These are phyloP conservation scores for Azorinus chamasolen DNA, from an alignment of 2,888 invertebrate species.

Conservation along the genomic window DNA sequence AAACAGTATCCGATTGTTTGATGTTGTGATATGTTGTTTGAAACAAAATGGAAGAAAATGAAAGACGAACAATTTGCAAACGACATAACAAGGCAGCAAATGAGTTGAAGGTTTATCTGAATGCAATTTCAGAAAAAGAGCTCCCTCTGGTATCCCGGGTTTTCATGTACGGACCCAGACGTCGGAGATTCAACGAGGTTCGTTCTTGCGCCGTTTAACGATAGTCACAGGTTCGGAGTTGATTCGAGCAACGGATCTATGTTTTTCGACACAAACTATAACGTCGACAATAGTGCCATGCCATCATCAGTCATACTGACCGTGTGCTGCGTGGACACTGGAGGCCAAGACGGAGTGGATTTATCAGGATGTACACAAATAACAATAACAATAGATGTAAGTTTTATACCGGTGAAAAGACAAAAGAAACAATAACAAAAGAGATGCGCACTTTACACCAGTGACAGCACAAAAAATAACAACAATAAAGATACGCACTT, in stretches of 20 bases:
- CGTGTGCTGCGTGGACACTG: slow-evolving; percentile 48
- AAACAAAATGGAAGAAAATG: too few species aligned
- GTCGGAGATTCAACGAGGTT: slow-evolving; percentile 40
- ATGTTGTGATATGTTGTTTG: too few species aligned
- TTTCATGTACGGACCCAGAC: slow-evolving; percentile 55
- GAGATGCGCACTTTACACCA: too few species aligned
- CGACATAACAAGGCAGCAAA: too few species aligned
- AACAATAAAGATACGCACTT: too few species aligned
- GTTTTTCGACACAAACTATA: slow-evolving; percentile 30
- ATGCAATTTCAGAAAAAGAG: slow-evolving; percentile 46
- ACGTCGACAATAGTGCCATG: slow-evolving; percentile 57
- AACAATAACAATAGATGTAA: slow-evolving; percentile 29
- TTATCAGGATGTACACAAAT: slow-evolving; percentile 27
- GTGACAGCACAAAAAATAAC: too few species aligned
- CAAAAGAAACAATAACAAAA: too few species aligned
- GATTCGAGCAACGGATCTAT: too few species aligned
- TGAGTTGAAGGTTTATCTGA: too few species aligned
- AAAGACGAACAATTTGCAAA: too few species aligned
- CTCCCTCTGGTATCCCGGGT: slow-evolving; percentile 37
- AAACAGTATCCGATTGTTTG: too few species aligned
- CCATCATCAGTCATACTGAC: slow-evolving; percentile 47
- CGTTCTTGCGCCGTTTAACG: slow-evolving; percentile 34
- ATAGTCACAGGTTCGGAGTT: slow-evolving; percentile 21
- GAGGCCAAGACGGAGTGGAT: slow-evolving; percentile 12
- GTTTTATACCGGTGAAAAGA: too few species aligned